Percentiles rank a stretch among this genome's conserved stretches.
Evolutionary conservation across 2,797 vertebrate genomes (phyloP).

Genomic region (Rhinophrynus dorsalis): DNA sequence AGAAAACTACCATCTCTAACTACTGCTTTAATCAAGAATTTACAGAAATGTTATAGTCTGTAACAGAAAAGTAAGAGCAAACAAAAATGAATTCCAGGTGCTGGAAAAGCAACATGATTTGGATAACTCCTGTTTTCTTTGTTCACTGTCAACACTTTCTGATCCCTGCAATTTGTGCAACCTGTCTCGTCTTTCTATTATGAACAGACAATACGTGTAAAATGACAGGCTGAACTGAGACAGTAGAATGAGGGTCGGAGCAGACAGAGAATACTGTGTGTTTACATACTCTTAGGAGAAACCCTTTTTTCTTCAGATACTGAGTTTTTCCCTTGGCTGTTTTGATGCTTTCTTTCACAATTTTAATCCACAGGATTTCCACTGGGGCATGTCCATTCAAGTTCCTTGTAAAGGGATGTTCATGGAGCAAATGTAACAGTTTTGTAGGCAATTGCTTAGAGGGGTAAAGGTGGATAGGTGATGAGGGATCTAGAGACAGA

Average conservation of each 20-base stretch:
- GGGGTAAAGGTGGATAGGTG: neutral
- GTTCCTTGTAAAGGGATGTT: neutral
- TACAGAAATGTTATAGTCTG: too few relatives aligned
- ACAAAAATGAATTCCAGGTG: too few relatives aligned
- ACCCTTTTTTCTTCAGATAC: neutral
- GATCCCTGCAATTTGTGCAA: neutral
- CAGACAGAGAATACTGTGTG: neutral
- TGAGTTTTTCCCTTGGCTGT: neutral
- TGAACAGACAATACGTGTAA: neutral
- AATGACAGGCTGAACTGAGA: neutral
- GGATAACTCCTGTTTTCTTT: neutral
- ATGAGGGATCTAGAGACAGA: neutral
- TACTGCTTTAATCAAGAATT: too few relatives aligned
- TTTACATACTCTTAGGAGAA: neutral
- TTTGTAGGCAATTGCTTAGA: neutral
- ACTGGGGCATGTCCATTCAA: neutral
- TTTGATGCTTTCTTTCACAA: neutral
- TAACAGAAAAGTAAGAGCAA: too few relatives aligned
- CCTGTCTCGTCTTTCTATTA: neutral
- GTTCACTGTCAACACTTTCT: neutral
- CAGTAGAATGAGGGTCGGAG: neutral
- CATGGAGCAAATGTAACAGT: neutral
- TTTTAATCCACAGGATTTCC: neutral
- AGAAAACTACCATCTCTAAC: too few relatives aligned
- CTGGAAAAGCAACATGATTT: too few relatives aligned